These are phyloP conservation scores for Campylomormyrus tamandua DNA, from an alignment of 2,113 vertebrate genomes.

Conservation along the genomic window DNA sequence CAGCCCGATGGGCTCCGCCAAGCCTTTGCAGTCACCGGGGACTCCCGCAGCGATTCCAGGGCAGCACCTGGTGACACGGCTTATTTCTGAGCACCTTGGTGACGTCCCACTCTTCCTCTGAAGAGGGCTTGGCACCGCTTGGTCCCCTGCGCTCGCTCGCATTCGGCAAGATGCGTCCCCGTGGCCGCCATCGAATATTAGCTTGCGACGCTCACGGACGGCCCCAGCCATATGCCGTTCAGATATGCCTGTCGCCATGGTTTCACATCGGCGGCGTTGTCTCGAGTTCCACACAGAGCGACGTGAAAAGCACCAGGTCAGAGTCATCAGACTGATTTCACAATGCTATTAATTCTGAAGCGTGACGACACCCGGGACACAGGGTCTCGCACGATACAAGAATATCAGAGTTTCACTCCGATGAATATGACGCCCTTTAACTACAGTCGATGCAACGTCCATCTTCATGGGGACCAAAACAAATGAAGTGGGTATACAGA, in stretches of 20 bases:
- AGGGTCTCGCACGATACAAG: background rate
- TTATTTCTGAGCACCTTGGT: background rate
- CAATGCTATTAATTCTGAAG: background rate
- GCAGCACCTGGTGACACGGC: background rate
- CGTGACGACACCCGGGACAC: background rate
- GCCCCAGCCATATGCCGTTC: background rate
- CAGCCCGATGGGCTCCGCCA: background rate
- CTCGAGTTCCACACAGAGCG: slow-evolving; percentile 49
- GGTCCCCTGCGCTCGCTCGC: too few relatives aligned
- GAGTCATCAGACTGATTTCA: slow-evolving; percentile 48
- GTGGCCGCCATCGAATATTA: background rate
- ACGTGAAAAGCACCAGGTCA: slow-evolving; percentile 40
- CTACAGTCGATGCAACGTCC: too few relatives aligned
- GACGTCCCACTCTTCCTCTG: background rate
- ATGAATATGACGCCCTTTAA: background rate
- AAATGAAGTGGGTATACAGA: background rate
- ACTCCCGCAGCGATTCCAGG: background rate
- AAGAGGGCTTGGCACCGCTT: background rate
- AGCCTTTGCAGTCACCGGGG: background rate
- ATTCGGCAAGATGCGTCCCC: background rate
- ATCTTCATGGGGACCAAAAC: background rate
- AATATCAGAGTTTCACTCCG: background rate
- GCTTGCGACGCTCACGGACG: too few relatives aligned
- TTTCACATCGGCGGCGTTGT: slow-evolving; percentile 33
- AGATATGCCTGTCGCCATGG: slow-evolving; percentile 50